A percentile compares a stretch with the other conserved stretches of the same genome.
These are phyloP conservation scores for Orycteropus afer DNA, from an alignment of 2,113 vertebrate species.

Conservation along the genomic window DNA sequence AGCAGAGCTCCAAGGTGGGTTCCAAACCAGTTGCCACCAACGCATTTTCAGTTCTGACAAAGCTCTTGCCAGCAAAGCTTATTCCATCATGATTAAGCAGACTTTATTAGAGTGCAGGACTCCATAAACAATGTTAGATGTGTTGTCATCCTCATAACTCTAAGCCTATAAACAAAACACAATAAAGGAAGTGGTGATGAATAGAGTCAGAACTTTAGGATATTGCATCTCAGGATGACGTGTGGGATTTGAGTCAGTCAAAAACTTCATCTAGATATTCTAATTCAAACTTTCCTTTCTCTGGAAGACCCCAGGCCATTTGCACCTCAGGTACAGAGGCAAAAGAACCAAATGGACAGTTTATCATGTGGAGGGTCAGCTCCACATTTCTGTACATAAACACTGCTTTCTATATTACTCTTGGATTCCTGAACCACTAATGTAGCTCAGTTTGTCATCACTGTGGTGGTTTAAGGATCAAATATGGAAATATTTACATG, in stretches of 20 bases:
- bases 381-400: too few relatives aligned
- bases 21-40: slow-evolving; percentile 51
- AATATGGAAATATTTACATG: background rate
- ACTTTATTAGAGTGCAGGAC: slow-evolving; percentile 72
- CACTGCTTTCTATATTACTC: background rate
- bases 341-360: background rate
- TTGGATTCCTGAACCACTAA: background rate
- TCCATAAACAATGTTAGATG: slow-evolving; percentile 80
- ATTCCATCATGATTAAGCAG: slow-evolving; percentile 71
- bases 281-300: background rate
- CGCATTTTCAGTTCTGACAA: slow-evolving; percentile 74
- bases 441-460: background rate
- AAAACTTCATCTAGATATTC: background rate
- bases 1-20: background rate
- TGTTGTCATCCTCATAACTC: slow-evolving; percentile 63
- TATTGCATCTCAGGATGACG: background rate
- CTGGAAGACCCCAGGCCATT: background rate
- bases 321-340: background rate
- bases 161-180: slow-evolving; percentile 71
- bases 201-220: background rate
- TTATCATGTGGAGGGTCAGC: background rate
- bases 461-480: background rate
- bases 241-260: background rate
- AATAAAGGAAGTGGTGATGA: slow-evolving; percentile 67
- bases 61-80: slow-evolving; percentile 74